phyloP scores from a whole-genome alignment of 2,797 vertebrate genomes.

The Thunnus albacares region DNA sequence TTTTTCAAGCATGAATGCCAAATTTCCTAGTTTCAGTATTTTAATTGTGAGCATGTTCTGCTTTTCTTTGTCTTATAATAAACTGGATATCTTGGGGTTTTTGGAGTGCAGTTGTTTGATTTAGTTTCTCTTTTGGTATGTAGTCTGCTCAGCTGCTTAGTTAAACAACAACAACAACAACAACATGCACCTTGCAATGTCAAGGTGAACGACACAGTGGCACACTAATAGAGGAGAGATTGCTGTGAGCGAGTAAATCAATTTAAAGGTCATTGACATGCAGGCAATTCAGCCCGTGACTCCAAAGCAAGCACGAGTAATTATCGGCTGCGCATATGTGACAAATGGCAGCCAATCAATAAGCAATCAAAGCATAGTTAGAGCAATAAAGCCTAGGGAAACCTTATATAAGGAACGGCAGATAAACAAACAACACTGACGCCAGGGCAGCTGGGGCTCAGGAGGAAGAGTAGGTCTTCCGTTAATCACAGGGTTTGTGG shows the following conservation, averaged over 20 bases:
- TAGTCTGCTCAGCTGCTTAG: background rate
- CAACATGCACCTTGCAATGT: slow-evolving; percentile 3
- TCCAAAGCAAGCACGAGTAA: slow-evolving; percentile 17
- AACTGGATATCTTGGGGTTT: too few species aligned
- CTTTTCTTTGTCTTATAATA: background rate
- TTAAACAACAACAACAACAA: background rate
- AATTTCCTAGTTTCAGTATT: background rate
- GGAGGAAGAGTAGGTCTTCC: background rate
- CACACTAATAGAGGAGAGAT: background rate
- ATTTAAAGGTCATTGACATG: background rate
- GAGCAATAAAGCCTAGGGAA: slow-evolving; percentile 2
- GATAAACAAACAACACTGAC: background rate
- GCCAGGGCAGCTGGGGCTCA: background rate
- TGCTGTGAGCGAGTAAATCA: slow-evolving; percentile 9
- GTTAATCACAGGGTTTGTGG: too few species aligned
- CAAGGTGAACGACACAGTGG: background rate
- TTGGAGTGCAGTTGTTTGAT: slow-evolving; percentile 12
- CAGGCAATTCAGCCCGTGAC: slow-evolving; percentile 26
- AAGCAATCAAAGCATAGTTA: slow-evolving; percentile 30
- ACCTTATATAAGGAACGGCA: background rate
- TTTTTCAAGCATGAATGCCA: background rate
- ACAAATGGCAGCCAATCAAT: slow-evolving; percentile 53
- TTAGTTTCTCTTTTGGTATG: background rate
- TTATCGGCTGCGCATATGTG: slow-evolving; percentile 29
- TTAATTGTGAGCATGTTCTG: too few species aligned